Conservation (phyloP, 2,113 vertebrate species). For the Trichechus manatus region DNA sequence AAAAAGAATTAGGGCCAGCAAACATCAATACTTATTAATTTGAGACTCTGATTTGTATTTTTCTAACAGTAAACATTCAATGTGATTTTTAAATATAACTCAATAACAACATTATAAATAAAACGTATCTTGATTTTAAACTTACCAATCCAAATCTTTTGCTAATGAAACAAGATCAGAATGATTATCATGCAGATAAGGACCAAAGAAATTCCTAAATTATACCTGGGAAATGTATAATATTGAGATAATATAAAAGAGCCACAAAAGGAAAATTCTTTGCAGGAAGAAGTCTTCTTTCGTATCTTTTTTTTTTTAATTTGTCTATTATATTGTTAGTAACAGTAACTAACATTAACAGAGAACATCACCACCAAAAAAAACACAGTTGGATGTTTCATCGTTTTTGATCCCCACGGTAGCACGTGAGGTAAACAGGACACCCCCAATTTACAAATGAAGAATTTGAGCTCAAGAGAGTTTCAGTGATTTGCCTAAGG, state of each 20-base stretch:
- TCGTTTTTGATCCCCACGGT: neutral
- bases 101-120: neutral
- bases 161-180: neutral
- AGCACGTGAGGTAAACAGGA: neutral
- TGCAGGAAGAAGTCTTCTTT: neutral
- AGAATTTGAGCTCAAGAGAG: neutral
- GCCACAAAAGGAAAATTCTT: neutral
- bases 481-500: neutral
- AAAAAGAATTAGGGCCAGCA: neutral
- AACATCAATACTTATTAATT: neutral
- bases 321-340: neutral
- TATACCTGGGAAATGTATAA: neutral
- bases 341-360: neutral
- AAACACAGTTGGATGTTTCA: neutral
- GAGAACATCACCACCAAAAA: neutral
- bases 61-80: neutral
- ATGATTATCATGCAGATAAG: slow-evolving; percentile 3
- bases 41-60: neutral
- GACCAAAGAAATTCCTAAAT: neutral
- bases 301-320: neutral
- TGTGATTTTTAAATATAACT: neutral
- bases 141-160: neutral
- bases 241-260: neutral
- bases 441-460: neutral
- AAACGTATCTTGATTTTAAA: neutral